Conservation (phyloP, 1,140 invertebrate genomes). For the Radopholus similis region DNA sequence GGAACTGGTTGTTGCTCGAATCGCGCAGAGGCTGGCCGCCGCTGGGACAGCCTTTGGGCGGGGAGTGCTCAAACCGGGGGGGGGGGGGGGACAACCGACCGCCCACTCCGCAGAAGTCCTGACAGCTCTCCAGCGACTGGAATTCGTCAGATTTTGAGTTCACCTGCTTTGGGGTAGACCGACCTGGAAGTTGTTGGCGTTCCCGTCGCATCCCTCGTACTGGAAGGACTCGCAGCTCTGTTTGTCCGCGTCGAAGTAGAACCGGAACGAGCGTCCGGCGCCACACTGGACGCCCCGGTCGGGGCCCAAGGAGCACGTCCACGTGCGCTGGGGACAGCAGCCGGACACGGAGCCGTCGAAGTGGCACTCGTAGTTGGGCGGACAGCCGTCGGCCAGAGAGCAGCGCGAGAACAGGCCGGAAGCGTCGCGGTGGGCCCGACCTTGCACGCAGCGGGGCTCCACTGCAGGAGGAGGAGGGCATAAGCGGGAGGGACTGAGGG, state of each 20-base stretch:
- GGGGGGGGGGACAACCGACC: constrained; percentile 10
- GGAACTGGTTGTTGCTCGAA: constrained; percentile 45
- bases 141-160: too few species aligned
- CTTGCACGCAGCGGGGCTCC: constrained; percentile 56
- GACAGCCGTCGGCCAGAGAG: constrained; percentile 37
- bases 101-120: constrained; percentile 45
- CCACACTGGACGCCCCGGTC: constrained; percentile 57
- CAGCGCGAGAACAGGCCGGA: constrained; percentile 48
- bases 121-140: constrained; percentile 43
- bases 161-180: constrained; percentile 1
- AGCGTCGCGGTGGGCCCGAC: constrained; percentile 47
- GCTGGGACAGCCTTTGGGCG: constrained; percentile 50
- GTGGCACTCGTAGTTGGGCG: constrained; percentile 40
- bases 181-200: constrained; percentile 6
- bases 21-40: constrained; percentile 55
- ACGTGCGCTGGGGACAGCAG: constrained; percentile 45
- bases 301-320: constrained; percentile 53
- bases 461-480: constrained; percentile 40
- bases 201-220: constrained; percentile 50
- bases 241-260: constrained; percentile 55
- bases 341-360: constrained; percentile 39
- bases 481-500: constrained; percentile 1
- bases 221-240: constrained; percentile 50
- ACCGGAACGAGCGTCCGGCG: constrained; percentile 54
- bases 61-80: background rate